These are phyloP conservation scores for Catharus ustulatus DNA, from an alignment of 2,797 vertebrate genomes.

Conservation along the genomic window DNA sequence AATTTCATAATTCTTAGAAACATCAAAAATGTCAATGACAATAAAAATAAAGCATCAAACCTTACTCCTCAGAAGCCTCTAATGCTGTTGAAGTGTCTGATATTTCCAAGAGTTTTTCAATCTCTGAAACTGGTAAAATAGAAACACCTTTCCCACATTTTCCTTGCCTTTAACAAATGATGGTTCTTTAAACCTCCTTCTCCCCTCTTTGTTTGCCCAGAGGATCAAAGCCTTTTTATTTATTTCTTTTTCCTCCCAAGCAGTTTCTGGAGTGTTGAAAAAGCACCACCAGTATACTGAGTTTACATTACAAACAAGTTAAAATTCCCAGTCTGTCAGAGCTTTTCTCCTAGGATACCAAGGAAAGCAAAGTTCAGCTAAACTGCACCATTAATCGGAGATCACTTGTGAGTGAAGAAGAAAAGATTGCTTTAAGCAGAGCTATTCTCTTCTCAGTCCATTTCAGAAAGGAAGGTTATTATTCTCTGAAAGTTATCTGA, in stretches of 20 bases:
- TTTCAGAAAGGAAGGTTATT: conserved; percentile 65
- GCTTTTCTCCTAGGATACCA: conserved; percentile 77
- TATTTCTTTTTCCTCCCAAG: conserved; percentile 15
- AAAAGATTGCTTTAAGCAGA: conserved; percentile 63
- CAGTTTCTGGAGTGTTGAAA: conserved; percentile 56
- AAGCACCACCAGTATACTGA: conserved; percentile 61
- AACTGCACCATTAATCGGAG: conserved; percentile 70
- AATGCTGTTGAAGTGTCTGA: not conserved
- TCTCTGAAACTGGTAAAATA: conserved; percentile 21
- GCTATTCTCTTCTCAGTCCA: conserved; percentile 55
- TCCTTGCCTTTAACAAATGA: conserved; percentile 7
- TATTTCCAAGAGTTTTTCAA: not conserved
- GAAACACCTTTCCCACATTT: conserved; percentile 32
- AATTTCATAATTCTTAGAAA: conserved; percentile 8
- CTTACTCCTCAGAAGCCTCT: not conserved
- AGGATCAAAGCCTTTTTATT: conserved; percentile 63
- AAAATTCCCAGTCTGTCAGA: conserved; percentile 75
- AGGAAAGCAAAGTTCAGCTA: conserved; percentile 74
- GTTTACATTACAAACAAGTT: conserved; percentile 77
- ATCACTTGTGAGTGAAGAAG: conserved; percentile 67
- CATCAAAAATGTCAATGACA: not conserved
- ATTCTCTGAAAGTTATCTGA: conserved; percentile 64
- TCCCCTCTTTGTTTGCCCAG: conserved; percentile 68
- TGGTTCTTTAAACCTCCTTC: conserved; percentile 51
- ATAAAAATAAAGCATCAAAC: not conserved